Evolutionary conservation across 2,113 vertebrate genomes (phyloP), one percentile per base, ranked within the genome.

Genomic region (Hemichromis elongatus): DNA sequence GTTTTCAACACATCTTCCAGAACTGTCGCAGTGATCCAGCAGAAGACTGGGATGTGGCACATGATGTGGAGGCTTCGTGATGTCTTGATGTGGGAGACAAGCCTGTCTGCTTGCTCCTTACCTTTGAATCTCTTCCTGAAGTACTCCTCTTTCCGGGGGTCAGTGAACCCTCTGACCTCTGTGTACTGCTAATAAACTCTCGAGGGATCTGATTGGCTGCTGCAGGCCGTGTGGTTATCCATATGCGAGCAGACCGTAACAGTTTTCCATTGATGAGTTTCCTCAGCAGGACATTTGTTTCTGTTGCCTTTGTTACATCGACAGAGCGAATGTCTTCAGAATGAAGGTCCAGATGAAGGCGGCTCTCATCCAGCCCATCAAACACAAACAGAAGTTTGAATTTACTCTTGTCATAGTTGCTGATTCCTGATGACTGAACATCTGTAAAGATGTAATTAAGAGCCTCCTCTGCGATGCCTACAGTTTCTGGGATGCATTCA

Each of bases 311-410:
- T 9, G 42, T 80, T 45, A 26, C 28, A 21, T 84, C 82, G 1
- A 52, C 3, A 50, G 59, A 79, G 30, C 5, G 5, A 52, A 42
- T 28, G 45, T 73, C 21, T 1, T 79, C 52, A 3, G 2, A 12
- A 8, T 52, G 47, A 28, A 88, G 73, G 79, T 91, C 4, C 2
- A 92, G 78, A 19, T 66, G n/a, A 21, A 89, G 50, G 24, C 81
- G 80, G 21, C 85, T 88, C 73, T 91, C 88, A 4, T 91, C 90
- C 63, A 91, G 85, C 6, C 90, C 90, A 14, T 91, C 87, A 16
- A 91, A 55, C 28, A 91, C 81, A 56, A 90, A 91, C 7, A 91
- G 55, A 53, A 91, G 78, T 35, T 79, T 89, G n/a, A 89, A 91
- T n/a, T n/a, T n/a, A n/a, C n/a, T n/a, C n/a, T n/a, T n/a, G n/a